Evolutionary conservation across 1,140 invertebrate species (phyloP).

Genomic region (Drosophila triauraria): DNA sequence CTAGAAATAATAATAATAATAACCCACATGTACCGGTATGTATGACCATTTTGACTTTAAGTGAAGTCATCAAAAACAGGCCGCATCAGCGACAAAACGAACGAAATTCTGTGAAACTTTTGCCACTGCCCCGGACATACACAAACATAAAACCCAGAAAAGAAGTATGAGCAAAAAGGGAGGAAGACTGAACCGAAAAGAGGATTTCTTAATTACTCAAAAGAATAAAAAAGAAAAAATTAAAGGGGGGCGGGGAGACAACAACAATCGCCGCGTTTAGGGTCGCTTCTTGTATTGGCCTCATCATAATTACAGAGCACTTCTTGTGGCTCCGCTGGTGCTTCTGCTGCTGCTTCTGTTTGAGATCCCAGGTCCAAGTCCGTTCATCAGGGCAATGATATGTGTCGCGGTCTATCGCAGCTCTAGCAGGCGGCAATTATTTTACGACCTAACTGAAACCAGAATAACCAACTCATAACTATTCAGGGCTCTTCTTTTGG

Average conservation of each 20-base stretch:
- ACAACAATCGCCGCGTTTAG: conserved; percentile 64
- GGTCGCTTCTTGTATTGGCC: conserved; percentile 80
- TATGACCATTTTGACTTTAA: conserved; percentile 73
- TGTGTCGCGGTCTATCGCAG: conserved; percentile 79
- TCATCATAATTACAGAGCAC: conserved; percentile 80
- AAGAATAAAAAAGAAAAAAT: conserved; percentile 25
- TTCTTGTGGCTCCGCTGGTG: conserved; percentile 27
- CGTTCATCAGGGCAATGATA: conserved; percentile 68
- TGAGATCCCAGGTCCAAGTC: conserved; percentile 51
- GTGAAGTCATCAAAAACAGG: conserved; percentile 79
- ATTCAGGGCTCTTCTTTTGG: conserved; percentile 28
- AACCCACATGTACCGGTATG: conserved; percentile 66
- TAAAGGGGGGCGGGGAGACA: conserved; percentile 31
- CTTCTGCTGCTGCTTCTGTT: conserved; percentile 19
- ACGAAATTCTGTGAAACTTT: conserved; percentile 78
- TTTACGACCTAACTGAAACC: conserved; percentile 76
- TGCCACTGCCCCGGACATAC: conserved; percentile 51
- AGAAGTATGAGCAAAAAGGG: conserved; percentile 17
- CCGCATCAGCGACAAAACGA: conserved; percentile 51
- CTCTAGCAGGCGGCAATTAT: conserved; percentile 67
- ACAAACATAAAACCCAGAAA: conserved; percentile 60
- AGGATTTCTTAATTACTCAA: conserved; percentile 82
- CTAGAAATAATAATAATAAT: conserved; percentile 73
- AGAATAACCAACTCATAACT: conserved; percentile 58
- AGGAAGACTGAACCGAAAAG: conserved; percentile 51